These are phyloP conservation scores for Ophion obscuratus DNA, from an alignment of 2,888 invertebrate genomes.

Conservation along the genomic window DNA sequence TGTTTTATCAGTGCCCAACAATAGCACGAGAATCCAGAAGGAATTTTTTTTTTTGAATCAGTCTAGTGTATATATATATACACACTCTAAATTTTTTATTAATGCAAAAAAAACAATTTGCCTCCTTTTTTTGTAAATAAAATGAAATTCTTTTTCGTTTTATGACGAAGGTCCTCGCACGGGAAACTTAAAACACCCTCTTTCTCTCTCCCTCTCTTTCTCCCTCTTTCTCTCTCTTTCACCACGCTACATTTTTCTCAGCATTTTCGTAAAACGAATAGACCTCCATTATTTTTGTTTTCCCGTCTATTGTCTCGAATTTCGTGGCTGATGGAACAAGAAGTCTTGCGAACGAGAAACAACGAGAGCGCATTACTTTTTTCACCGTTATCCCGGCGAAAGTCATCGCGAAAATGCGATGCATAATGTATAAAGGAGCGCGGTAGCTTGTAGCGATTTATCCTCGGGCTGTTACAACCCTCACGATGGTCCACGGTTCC, in stretches of 20 bases:
- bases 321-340: not conserved
- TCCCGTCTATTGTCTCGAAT: not conserved
- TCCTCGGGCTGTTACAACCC: conserved; percentile 44
- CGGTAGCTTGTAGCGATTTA: conserved; percentile 43
- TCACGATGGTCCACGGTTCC: conserved; percentile 29
- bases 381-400: not conserved
- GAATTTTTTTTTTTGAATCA: too few relatives aligned
- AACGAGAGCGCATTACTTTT: not conserved
- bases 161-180: not conserved
- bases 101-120: too few relatives aligned
- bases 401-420: conserved; percentile 79
- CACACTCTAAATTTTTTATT: too few relatives aligned
- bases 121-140: too few relatives aligned
- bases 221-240: not conserved
- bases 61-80: too few relatives aligned
- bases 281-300: conserved; percentile 2
- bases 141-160: not conserved
- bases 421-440: conserved; percentile 78
- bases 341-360: not conserved
- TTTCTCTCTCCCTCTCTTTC: not conserved
- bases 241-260: not conserved
- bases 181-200: not conserved
- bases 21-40: too few relatives aligned
- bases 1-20: too few relatives aligned
- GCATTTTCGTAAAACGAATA: not conserved